phyloP scores from a whole-genome alignment of 2,797 vertebrate species.

The Syndactyla subalaris region DNA sequence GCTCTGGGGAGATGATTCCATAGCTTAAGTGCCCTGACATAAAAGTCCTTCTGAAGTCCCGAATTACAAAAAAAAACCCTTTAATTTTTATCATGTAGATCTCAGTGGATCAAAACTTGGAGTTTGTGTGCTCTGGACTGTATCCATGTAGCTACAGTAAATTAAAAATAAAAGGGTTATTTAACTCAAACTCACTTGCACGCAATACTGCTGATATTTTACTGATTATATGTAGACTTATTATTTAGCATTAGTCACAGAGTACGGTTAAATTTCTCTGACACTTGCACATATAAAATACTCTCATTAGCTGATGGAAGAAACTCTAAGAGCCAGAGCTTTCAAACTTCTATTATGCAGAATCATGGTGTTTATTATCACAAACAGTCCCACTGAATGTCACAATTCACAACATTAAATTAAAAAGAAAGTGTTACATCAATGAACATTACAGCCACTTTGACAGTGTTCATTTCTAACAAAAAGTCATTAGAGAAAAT shows the following conservation, averaged over 20 bases:
- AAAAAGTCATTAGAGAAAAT: not conserved
- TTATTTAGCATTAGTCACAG: conserved; percentile 32
- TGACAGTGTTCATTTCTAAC: not conserved
- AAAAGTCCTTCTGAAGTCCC: not conserved
- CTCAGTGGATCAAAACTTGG: not conserved
- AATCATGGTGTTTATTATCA: not conserved
- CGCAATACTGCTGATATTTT: not conserved
- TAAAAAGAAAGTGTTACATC: not conserved
- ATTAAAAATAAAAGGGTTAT: conserved; percentile 41
- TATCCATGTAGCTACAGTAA: not conserved
- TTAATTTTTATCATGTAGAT: conserved; percentile 12
- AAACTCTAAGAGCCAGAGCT: not conserved
- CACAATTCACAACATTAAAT: not conserved
- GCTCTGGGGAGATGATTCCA: not conserved
- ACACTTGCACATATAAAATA: conserved; percentile 35
- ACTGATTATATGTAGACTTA: conserved; percentile 31
- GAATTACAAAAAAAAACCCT: not conserved
- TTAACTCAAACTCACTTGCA: not conserved
- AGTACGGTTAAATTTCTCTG: conserved; percentile 27
- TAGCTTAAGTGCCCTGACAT: not conserved
- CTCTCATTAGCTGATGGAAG: conserved; percentile 5
- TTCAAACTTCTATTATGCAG: not conserved
- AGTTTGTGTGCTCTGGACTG: not conserved
- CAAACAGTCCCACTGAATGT: not conserved
- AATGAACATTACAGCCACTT: not conserved